Base-by-base conservation (phyloP, 53 echinoderm and acorn worm genomes). In the Paelopatides confundens region DNA sequence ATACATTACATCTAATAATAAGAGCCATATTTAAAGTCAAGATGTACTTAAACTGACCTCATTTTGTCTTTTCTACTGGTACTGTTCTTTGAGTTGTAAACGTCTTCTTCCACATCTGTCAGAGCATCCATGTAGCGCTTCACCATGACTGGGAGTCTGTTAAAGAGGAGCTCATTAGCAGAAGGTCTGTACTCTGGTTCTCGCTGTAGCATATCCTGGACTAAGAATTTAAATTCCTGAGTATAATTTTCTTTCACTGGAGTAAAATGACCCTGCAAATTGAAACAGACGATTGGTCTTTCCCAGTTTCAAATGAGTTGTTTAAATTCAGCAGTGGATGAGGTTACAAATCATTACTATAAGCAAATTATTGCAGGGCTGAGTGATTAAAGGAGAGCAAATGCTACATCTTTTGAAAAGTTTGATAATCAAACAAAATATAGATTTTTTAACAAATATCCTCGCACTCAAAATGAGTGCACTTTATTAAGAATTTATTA, bases 121-220 rank as follows among this genome's bases (percentile, higher is more conserved):
- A 86, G 84, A 35, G 91, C 90, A 58, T 99, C 96, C 34, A 96
- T 96, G 85, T 90, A 99, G 29, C 85, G 82, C 31, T 85, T 93
- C 87, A 93, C 88, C 87, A 99, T 86, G 62, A 91, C 63, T 31
- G 96, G 94, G 4, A 99, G 67, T 30, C 93, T 90, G 10, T 93
- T 93, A 50, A 94, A 91, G 36, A 91, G 76, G 5, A 99, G 90
- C 65, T 94, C 99, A 70, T 96, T 99, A 46, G 99, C 94, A 5
- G 99, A 99, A 49, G 99, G 99, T 43, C 99, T 84, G 63, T 99
- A 99, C 37, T 99, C 98, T 23, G 99, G 96, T 76, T 99, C 99
- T 50, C 99, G 76, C 82, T 99, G 99, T 21, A 99, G 88, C 91
- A 99, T 92, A 77, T 99, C 99, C 58, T 95, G 99, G 5, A 99